Base-by-base conservation (phyloP, 2,113 vertebrate species). In the Silurus meridionalis region DNA sequence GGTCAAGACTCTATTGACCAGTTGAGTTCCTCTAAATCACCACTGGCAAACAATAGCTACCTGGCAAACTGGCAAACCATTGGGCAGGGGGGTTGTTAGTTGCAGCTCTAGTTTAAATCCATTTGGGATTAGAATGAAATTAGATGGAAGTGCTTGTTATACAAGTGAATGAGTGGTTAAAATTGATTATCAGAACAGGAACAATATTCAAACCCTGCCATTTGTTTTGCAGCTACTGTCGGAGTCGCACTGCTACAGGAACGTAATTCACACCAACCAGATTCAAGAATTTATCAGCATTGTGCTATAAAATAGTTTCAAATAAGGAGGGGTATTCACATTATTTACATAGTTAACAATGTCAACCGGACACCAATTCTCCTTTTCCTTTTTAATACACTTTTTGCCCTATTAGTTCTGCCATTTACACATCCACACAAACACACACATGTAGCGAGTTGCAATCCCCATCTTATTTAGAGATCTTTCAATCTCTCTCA, bases 391-490 rank as follows among this genome's bases (percentile, higher is more conserved):
- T 13, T 57, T 46, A 58, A 55, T 28, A n/a, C 17, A 37, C 79
- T 21, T 14, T 25, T 60, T 85, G 15, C 14, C 3, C 79, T 48
- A 21, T 52, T 78, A 63, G 46, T 67, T 66, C 55, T 53, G 37
- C 23, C 52, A 60, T 25, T 2, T 37, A 37, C 21, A 74, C 9
- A 13, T 3, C 25, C 23, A 48, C 15, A 25, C 37, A 14, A 53
- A 57, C 17, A 48, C 37, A 6, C 85, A 14, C 87, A 82, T 88
- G 86, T 88, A 92, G 90, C 88, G 86, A 87, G 89, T 90, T 88
- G 87, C 84, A 91, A 87, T 92, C 93, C 94, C 91, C 89, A 93
- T 93, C 91, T 90, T 90, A 93, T 90, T 92, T 91, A 91, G 88
- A 87, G 87, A 88, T 90, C 90, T 13, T 87, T 87, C 91, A 82